phyloP scores from a whole-genome alignment of 2,797 vertebrate species.

The Rhincodon typus region DNA sequence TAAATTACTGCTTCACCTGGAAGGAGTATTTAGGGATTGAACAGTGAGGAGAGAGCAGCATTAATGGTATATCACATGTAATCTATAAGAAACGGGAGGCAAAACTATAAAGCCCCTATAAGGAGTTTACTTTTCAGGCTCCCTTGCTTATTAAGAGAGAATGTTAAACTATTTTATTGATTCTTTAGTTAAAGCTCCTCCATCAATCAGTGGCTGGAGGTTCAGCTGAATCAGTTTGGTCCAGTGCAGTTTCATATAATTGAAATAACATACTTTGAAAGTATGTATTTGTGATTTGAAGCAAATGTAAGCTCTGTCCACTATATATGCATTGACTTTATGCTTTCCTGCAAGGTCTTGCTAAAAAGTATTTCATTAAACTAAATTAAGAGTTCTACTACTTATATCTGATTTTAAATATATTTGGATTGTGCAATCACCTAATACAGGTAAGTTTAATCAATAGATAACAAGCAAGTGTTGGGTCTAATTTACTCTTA shows the following conservation, averaged over 20 bases:
- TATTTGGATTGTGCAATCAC: not conserved
- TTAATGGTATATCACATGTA: not conserved
- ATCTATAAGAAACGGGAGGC: no score
- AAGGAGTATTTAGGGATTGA: no score
- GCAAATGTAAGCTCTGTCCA: not conserved
- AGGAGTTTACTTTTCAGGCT: not conserved
- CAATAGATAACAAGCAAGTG: not conserved
- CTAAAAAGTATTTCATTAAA: not conserved
- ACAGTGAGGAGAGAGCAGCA: no score
- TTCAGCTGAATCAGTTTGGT: not conserved
- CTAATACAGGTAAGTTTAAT: not conserved
- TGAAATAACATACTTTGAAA: not conserved
- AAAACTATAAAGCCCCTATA: not conserved
- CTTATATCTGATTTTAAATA: conserved; percentile 11
- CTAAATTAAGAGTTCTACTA: not conserved
- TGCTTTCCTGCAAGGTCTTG: not conserved
- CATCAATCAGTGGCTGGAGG: not conserved
- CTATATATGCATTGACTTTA: not conserved
- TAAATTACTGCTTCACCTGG: no score
- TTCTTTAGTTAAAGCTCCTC: not conserved
- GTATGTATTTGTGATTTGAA: not conserved
- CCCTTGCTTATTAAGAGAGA: not conserved
- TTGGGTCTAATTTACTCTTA: not conserved
- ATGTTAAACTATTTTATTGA: not conserved
- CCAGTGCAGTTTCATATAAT: not conserved